Base-by-base conservation (phyloP, 2,888 invertebrate genomes). In the Habroteleia sp. region DNA sequence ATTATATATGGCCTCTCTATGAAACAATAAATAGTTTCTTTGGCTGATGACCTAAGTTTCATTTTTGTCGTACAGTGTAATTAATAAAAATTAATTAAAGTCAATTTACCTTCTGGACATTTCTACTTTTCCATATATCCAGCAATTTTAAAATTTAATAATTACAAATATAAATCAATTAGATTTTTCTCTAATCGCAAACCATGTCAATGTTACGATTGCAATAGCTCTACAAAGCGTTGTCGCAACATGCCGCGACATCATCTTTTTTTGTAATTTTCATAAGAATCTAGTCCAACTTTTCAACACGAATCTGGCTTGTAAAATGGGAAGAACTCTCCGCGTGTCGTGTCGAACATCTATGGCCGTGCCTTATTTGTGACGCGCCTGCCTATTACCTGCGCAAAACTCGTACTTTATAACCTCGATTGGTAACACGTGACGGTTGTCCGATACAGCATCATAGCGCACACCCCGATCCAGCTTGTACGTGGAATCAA, bases 291-390 rank as follows among this genome's bases (percentile, higher is more conserved):
- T 11, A 23, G 65, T 44, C 8, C 8, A 13, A 35, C 37, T 65
- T 65, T 65, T 65, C 20, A 31, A 52, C 44, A 27, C 52, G 17
- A 41, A 20, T 42, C 41, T 16, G 3, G 25, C 31, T 50, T 63
- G 42, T 50, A 42, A 25, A 50, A 63, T 23, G 20, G 13, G 62
- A 6, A 23, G 29, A 62, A 48, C 48, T 62, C 31, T 25, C 10
- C 0, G 20, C 4, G 27, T 31, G 39, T 62, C 62, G 62, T 48
- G 62, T 62, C 39, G 48, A n/a, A 41, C 62, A 48, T 62, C 62
- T 29, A 60, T 37, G 46, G 27, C 60, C 17, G 42, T 60, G 60
- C 14, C 60, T 62, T 62, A 48, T 62, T 62, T 62, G 48, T 23
- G 17, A 27, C 44, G 17, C 60, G 27, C 14, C 27, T 46, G 46